A percentile compares a stretch with the other conserved stretches of the same genome.
Conservation (phyloP, 2,797 vertebrate genomes). For the Peromyscus eremicus region DNA sequence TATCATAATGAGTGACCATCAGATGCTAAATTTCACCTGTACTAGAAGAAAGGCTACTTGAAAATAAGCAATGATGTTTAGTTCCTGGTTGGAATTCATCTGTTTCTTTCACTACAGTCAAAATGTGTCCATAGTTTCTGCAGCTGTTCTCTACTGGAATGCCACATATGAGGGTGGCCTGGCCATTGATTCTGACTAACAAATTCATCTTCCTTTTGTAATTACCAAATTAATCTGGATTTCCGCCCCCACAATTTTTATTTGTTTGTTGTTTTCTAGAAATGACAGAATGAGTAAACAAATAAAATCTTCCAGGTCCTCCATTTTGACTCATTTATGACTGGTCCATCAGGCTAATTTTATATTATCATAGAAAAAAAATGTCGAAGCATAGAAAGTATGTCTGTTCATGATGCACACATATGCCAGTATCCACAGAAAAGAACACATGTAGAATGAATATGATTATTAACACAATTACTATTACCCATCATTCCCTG, state of each 20-base stretch:
- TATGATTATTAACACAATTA: background rate
- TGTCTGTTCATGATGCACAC: background rate
- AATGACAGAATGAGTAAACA: background rate
- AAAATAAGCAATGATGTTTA: background rate
- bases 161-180: rapidly evolving
- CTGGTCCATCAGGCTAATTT: background rate
- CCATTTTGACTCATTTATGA: background rate
- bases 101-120: background rate
- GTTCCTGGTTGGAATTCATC: background rate
- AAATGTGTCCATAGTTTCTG: background rate
- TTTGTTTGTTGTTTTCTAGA: background rate
- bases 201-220: background rate
- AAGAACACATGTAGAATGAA: background rate
- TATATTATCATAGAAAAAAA: background rate
- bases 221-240: background rate
- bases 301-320: background rate
- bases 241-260: background rate
- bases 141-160: background rate
- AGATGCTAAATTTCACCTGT: background rate
- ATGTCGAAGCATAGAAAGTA: background rate
- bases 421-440: background rate
- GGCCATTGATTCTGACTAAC: background rate
- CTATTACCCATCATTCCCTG: background rate
- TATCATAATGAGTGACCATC: no score
- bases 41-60: background rate